Base-by-base conservation (phyloP, 2,113 vertebrate species). In the Sander vitreus region DNA sequence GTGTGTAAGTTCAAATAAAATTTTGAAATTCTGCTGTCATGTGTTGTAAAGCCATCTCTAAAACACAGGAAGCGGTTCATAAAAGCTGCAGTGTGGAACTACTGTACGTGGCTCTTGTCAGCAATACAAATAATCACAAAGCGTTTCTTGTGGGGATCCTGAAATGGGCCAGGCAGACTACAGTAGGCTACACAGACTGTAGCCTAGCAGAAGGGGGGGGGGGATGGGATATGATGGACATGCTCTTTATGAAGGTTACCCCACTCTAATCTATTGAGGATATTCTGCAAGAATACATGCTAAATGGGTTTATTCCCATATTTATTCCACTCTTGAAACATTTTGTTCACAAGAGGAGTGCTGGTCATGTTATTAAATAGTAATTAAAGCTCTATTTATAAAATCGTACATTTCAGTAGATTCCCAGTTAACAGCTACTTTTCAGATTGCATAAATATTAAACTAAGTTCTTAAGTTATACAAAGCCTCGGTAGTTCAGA, bases 1-100 rank as follows among this genome's bases (percentile, higher is more conserved):
- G 87, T 93, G 90, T 92, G 85, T 73, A 69, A 70, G 85, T 91
- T 89, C 59, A 85, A 93, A 91, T 93, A 90, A 92, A 87, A 85
- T 1, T 39, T 78, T 76, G 47, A 93, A 89, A 83, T 77, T 77
- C 78, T 85, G 78, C 45, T 81, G 67, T 84, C 59, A 39, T 73
- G 73, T 89, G 83, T 91, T 81, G 53, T 87, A 33, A 72, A 59
- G 59, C 14, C 57, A 76, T 25, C 36, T 53, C 3, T 63, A 0
- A 66, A 45, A 70, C 60, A 77, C 79, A 85, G 80, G 87, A 82
- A 76, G 65, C 47, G 1, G 67, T 25, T 47, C 43, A 48, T 16
- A 23, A 12, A 27, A 59, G 73, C 62, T 70, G 68, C 59, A 71
- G 68, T 1, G 78, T 73, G 58, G 72, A 81, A 71, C 60, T 47